Evolutionary conservation across 2,888 invertebrate species (phyloP).

Genomic region (Macrophya alboannulata): DNA sequence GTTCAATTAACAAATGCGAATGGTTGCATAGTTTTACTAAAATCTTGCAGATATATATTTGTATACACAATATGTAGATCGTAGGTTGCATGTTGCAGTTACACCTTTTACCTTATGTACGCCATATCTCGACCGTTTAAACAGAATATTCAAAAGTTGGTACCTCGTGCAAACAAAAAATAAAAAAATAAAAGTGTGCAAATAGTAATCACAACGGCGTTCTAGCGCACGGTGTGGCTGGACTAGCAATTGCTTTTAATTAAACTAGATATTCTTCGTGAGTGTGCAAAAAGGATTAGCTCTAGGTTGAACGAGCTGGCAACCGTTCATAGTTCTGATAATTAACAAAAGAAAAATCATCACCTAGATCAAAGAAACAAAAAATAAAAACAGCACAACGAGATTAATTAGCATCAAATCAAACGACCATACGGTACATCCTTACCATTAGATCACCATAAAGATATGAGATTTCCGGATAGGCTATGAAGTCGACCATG

Average conservation of each 20-base stretch:
- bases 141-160: background rate
- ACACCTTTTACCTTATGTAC: background rate
- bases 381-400: background rate
- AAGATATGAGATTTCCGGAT: constrained; percentile 76
- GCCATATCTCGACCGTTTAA: background rate
- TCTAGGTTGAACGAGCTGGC: background rate
- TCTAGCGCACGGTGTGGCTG: background rate
- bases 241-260: constrained; percentile 35
- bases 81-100: background rate
- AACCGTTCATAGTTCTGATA: constrained; percentile 29
- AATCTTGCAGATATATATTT: background rate
- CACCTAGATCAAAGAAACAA: background rate
- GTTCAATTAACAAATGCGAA: background rate
- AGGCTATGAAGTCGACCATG: constrained; percentile 77
- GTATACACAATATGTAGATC: background rate
- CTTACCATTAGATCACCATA: constrained; percentile 75
- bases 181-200: background rate
- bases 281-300: constrained; percentile 28
- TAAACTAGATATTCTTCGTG: constrained; percentile 38
- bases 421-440: background rate
- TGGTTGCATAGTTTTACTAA: background rate
- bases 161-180: background rate
- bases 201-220: constrained; percentile 40
- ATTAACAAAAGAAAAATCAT: background rate
- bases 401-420: background rate